Percentiles rank a stretch among this genome's conserved stretches.
Conservation (phyloP, 2,113 vertebrate genomes). For the Antigone vipio region DNA sequence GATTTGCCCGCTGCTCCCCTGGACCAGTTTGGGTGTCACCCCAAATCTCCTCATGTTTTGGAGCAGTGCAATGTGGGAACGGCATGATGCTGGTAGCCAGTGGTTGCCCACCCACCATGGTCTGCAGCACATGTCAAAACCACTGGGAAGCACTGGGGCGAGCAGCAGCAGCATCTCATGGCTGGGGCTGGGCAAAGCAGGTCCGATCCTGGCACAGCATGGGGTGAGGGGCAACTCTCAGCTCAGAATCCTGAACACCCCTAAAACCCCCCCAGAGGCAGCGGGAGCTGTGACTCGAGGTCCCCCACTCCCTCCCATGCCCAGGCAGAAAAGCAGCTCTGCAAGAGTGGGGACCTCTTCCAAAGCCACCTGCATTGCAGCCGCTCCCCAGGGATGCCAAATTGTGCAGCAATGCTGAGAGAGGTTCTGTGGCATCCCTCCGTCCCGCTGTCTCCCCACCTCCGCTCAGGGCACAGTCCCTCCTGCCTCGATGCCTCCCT, state of each 20-base stretch:
- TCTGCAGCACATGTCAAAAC: background rate
- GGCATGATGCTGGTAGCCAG: background rate
- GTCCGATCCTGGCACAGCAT: fast-evolving
- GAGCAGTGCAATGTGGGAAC: background rate
- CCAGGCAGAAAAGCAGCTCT: background rate
- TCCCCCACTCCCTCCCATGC: background rate
- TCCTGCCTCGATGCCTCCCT: fast-evolving
- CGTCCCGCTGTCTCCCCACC: background rate
- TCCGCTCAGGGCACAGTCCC: fast-evolving
- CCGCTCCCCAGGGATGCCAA: background rate
- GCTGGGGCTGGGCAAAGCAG: background rate
- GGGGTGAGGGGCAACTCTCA: background rate
- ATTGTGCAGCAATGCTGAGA: background rate
- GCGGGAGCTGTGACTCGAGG: background rate
- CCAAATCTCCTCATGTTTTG: background rate
- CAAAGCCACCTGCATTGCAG: background rate
- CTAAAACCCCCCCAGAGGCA: background rate
- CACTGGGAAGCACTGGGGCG: fast-evolving
- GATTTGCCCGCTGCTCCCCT: background rate
- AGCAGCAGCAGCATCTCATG: background rate
- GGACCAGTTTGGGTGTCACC: background rate
- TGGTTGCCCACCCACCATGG: background rate
- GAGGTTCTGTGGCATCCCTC: background rate
- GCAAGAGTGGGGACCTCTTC: background rate
- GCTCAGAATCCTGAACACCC: background rate